A percentile compares a stretch with the other conserved stretches of the same genome.
Evolutionary conservation across 1,140 invertebrate genomes (phyloP).

Genomic region (Vollenhovia emeryi): DNA sequence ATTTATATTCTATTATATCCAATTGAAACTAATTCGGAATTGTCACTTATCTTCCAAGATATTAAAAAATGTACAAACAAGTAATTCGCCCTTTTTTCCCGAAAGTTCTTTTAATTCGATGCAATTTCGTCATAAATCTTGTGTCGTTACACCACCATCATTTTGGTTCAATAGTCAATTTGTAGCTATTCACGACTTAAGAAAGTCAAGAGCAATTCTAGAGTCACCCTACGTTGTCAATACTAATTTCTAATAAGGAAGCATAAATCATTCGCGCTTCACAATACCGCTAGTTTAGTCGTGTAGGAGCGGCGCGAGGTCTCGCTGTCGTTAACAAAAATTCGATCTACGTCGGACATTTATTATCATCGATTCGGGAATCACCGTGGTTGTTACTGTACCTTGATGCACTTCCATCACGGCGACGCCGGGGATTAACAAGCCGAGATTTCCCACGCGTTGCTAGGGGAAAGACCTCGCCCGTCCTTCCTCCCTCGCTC

Average conservation of each 20-base stretch:
- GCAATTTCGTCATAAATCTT: not conserved
- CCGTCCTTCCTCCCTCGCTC: slow-evolving; percentile 12
- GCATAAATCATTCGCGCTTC: not conserved
- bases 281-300: slow-evolving; percentile 22
- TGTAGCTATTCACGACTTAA: slow-evolving; percentile 6
- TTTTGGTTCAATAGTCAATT: slow-evolving; percentile 7
- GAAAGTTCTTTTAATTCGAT: not conserved
- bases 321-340: slow-evolving; percentile 6
- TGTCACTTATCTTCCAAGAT: not conserved
- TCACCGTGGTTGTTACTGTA: slow-evolving; percentile 16
- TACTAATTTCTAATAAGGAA: slow-evolving; percentile 7
- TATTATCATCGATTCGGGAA: slow-evolving; percentile 38
- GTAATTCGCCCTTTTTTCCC: not conserved
- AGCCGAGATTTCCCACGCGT: slow-evolving; percentile 53
- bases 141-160: not conserved
- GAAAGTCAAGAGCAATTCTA: not conserved
- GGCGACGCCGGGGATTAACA: slow-evolving; percentile 26
- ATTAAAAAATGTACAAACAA: not conserved
- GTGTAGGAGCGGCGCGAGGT: not conserved
- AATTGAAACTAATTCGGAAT: not conserved
- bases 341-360: slow-evolving; percentile 12
- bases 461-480: slow-evolving; percentile 15
- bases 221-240: not conserved
- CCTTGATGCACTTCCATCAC: slow-evolving; percentile 36
- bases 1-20: not conserved